These are phyloP conservation scores for Philotrypesis tridentata DNA, from an alignment of 1,140 invertebrate species.

Conservation along the genomic window DNA sequence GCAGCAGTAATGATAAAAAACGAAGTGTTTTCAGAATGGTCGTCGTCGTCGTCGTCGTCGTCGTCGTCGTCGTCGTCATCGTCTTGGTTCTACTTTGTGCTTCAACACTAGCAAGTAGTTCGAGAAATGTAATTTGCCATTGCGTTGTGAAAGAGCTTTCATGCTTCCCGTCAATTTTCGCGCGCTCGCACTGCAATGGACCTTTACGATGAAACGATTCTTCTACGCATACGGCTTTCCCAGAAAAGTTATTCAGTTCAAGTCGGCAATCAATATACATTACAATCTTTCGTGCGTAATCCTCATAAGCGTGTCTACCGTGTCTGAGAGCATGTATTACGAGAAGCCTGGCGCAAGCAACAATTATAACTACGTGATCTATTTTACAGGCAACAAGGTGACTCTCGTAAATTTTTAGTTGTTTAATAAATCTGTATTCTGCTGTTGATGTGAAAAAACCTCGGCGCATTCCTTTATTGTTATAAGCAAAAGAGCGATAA, in stretches of 20 bases:
- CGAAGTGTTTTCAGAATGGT: background rate
- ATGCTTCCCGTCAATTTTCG: background rate
- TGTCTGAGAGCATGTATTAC: background rate
- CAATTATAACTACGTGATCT: too few species aligned
- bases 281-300: constrained; percentile 3
- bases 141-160: too few species aligned
- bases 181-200: too few species aligned
- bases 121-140: background rate
- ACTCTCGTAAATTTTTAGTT: too few species aligned
- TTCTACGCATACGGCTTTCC: too few species aligned
- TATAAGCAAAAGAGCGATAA: background rate
- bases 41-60: background rate
- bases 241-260: background rate
- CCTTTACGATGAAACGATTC: background rate
- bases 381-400: too few species aligned
- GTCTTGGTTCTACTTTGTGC: background rate
- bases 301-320: background rate
- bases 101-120: background rate
- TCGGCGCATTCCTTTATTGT: too few species aligned
- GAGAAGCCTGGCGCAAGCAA: too few species aligned
- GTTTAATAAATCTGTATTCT: too few species aligned
- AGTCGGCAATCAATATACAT: background rate
- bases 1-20: background rate
- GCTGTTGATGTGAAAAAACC: too few species aligned
- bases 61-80: background rate